Base-by-base conservation (phyloP, 2,888 invertebrate genomes). In the Sclerodermus sp. region DNA sequence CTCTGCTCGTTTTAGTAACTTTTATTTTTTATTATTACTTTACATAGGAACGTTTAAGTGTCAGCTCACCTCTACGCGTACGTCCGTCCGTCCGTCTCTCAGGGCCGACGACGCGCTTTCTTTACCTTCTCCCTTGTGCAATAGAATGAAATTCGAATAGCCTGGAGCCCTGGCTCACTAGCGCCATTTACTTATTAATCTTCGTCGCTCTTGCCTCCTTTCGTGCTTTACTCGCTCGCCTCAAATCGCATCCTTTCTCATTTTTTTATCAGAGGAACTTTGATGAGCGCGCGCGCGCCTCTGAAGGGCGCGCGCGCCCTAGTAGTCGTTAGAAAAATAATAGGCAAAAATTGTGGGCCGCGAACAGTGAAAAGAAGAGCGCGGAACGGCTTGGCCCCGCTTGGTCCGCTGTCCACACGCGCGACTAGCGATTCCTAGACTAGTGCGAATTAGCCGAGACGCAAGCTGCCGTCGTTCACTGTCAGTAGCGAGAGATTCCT, bases 31-130 rank as follows among this genome's bases (percentile, higher is more conserved):
- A 72, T 74, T 74, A 75, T 75, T 74, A 76, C 75, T 76, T 76
- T 76, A 76, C 75, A 76, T 76, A 76, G 75, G 75, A 76, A 76
- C 75, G 75, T 76, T 74, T 62, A 62, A 65, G 56, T n/a, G n/a
- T 64, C 56, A 64, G 60, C 65, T 58, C 64, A 56, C 56, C 60
- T 58, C 63, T 64, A 64, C 60, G 54, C 60, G 17, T 47, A 43
- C 42, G 47, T 47, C 49, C 42, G 39, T 31, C 47, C 52, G 53
- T 49, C 48, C 45, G 55, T 58, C 51, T 51, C 47, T 56, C 53
- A 51, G 47, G 42, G 34, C 53, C 32, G 47, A 32, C 47, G 47
- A 51, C 47, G 40, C 46, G 42, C 23, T 47, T 44, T 37, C 42
- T 38, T 46, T 38, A 16, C 38, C 12, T 5, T 34, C 34, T 34